Percentiles rank a stretch among this genome's conserved stretches.
Evolutionary conservation across 2,888 invertebrate species (phyloP).

Genomic region (Pemphredon lugubris): DNA sequence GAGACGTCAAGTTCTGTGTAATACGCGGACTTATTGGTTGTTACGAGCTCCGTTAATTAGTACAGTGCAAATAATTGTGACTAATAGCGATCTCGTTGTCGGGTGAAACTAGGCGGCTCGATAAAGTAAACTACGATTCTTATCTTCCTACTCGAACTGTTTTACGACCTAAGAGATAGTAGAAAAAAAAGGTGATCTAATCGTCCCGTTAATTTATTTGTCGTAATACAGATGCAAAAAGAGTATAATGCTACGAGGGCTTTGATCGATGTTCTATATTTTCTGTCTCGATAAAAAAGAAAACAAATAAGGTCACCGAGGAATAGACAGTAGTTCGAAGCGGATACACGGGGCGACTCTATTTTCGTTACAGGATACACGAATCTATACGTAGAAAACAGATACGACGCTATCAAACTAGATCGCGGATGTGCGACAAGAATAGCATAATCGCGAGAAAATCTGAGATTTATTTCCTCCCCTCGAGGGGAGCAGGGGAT

Average conservation of each 20-base stretch:
- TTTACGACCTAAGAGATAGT: slow-evolving; percentile 6
- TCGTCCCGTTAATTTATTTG: background rate
- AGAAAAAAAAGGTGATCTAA: slow-evolving; percentile 11
- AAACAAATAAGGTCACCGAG: slow-evolving; percentile 39
- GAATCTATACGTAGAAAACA: slow-evolving; percentile 39
- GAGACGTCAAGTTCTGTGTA: background rate
- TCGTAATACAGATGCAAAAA: too few relatives aligned
- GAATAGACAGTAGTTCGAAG: slow-evolving; percentile 34
- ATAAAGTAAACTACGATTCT: slow-evolving; percentile 33
- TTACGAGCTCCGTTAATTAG: slow-evolving; percentile 38
- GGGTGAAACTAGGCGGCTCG: slow-evolving; percentile 16
- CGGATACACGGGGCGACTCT: slow-evolving; percentile 50
- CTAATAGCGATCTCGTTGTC: slow-evolving; percentile 25
- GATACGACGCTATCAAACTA: slow-evolving; percentile 33
- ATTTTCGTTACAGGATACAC: slow-evolving; percentile 52
- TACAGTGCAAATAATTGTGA: slow-evolving; percentile 28
- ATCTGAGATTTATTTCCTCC: slow-evolving; percentile 2
- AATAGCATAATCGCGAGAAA: slow-evolving; percentile 28
- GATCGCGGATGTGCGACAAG: slow-evolving; percentile 24
- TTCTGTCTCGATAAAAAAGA: background rate
- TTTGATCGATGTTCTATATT: too few relatives aligned
- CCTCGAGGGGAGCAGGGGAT: too few relatives aligned
- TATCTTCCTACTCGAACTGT: slow-evolving; percentile 12
- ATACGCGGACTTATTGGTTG: slow-evolving; percentile 10
- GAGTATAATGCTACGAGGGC: too few relatives aligned